Base-by-base conservation (phyloP, 2,797 vertebrate genomes). In the Gallinago solitaria region DNA sequence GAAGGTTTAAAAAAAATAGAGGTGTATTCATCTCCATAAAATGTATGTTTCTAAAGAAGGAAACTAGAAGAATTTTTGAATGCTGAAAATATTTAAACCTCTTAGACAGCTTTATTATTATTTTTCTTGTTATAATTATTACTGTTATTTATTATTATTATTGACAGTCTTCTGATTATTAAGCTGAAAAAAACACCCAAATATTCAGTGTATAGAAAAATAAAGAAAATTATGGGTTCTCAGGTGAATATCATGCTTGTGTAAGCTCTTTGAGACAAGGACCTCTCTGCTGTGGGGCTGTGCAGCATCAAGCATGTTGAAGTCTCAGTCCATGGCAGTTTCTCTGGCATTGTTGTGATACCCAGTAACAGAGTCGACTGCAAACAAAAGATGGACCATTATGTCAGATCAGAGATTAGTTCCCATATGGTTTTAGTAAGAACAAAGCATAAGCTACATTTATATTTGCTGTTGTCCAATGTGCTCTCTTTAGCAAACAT, bases 171-270 rank as follows among this genome's bases (percentile, higher is more conserved):
- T 87, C n/a, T 70, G n/a, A 51, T 21, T 16, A 71, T 57, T 54
- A 73, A 60, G 12, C 19, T 32, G 8, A 10, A 60, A 73, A 71
- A 33, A 0, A 0, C 1, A 43, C 41, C 41, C 14, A 56, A 16
- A 64, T 11, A 81, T 25, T 65, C 76, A 25, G 2, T 68, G 1
- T 17, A 33, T 16, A 87, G 8, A 51, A 60, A 10, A 54, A 59
- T 32, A 63, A 86, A 48, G 8, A 71, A 83, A 82, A 69, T 10
- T 24, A 47, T 48, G 57, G 17, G 37, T 63, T 82, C 4, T 13
- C 18, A 37, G 16, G 23, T 63, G 54, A 83, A n/a, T 78, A 45
- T n/a, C 13, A 48, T 35, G 28, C 8, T 50, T 48, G 3, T 39
- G 6, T 28, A 45, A 75, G 7, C 12, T 87, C 25, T 59, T 20